These are phyloP conservation scores for Enteromius paludinosus DNA, from an alignment of 2,797 vertebrate genomes.

Conservation along the genomic window DNA sequence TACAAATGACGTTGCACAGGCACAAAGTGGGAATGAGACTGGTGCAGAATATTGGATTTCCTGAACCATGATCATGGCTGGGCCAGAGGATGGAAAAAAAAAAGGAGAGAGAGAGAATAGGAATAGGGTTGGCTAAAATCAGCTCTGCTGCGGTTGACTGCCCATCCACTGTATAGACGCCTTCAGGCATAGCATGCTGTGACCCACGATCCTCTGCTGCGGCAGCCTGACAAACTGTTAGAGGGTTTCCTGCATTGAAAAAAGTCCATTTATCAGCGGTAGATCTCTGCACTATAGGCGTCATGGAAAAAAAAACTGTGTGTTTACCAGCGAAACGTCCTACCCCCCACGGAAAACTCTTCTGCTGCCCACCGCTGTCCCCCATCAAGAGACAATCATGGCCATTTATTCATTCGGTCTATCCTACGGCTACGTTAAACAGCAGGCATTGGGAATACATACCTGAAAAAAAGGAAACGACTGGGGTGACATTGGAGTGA, in stretches of 20 bases:
- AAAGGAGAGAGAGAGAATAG: neutral
- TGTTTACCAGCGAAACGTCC: conserved; percentile 34
- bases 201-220: conserved; percentile 44
- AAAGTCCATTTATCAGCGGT: conserved; percentile 57
- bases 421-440: conserved; percentile 37
- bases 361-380: conserved; percentile 31
- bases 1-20: conserved; percentile 37
- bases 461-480: conserved; percentile 8
- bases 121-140: conserved; percentile 36
- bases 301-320: neutral
- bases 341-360: neutral
- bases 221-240: conserved; percentile 63
- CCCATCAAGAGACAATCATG: conserved; percentile 50
- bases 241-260: conserved; percentile 34
- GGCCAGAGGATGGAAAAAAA: neutral
- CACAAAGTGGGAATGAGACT: conserved; percentile 47
- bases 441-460: conserved; percentile 31
- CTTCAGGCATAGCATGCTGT: conserved; percentile 38
- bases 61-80: conserved; percentile 36
- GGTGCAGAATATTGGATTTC: conserved; percentile 40
- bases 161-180: conserved; percentile 53
- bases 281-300: neutral
- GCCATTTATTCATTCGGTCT: conserved; percentile 48
- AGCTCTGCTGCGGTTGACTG: conserved; percentile 52
- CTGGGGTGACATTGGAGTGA: conserved; percentile 56